phyloP scores from a whole-genome alignment of 2,888 invertebrate genomes.

The Nasonovia ribisnigri region DNA sequence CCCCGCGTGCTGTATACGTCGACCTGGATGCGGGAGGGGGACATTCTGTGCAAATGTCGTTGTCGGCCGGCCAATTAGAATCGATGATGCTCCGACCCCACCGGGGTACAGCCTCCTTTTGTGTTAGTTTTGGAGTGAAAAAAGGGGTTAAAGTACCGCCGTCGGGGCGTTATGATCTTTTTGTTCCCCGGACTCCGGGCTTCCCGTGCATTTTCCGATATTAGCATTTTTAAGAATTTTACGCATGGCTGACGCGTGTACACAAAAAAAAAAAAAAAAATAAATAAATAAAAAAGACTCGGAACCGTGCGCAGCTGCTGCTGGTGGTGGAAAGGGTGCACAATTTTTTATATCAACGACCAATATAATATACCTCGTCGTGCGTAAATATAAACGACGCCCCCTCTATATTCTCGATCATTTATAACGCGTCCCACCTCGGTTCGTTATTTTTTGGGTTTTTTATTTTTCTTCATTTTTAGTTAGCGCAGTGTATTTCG shows the following conservation, averaged over 20 bases:
- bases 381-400: slow-evolving; percentile 53
- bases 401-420: slow-evolving; percentile 51
- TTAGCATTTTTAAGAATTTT: slow-evolving; percentile 64
- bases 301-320: slow-evolving; percentile 42
- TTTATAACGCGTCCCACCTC: slow-evolving; percentile 39
- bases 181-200: slow-evolving; percentile 12
- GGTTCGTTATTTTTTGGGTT: slow-evolving; percentile 46
- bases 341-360: slow-evolving; percentile 49
- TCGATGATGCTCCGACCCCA: slow-evolving; percentile 37
- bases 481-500: not conserved
- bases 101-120: slow-evolving; percentile 51
- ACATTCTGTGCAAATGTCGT: slow-evolving; percentile 42
- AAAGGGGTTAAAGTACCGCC: slow-evolving; percentile 56
- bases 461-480: slow-evolving; percentile 18
- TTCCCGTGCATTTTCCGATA: slow-evolving; percentile 50
- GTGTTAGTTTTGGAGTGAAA: slow-evolving; percentile 48
- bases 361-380: slow-evolving; percentile 42
- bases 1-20: not conserved
- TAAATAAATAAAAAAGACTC: slow-evolving; percentile 29
- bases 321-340: slow-evolving; percentile 46
- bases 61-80: slow-evolving; percentile 59
- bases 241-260: slow-evolving; percentile 58
- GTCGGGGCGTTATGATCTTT: slow-evolving; percentile 60
- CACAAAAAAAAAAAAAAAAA: slow-evolving; percentile 1
- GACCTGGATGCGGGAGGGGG: not conserved